Base-by-base conservation (phyloP, 2,113 vertebrate species). In the Istiophorus platypterus region DNA sequence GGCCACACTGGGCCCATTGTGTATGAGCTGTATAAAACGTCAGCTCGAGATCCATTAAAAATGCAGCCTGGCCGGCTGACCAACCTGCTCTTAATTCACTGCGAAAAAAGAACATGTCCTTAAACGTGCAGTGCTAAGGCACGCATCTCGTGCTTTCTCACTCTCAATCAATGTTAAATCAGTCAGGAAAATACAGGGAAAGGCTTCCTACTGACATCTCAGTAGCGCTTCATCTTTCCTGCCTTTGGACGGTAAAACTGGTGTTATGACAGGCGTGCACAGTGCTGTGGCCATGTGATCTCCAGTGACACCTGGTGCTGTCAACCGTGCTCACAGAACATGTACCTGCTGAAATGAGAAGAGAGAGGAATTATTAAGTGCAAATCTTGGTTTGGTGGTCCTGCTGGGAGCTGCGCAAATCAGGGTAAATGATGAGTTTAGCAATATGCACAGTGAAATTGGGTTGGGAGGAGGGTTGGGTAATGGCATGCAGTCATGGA, bases 1-100 rank as follows among this genome's bases (percentile, higher is more conserved):
- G 89, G 89, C 70, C 81, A 87, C 83, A 91, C 78, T 85, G 85
- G 86, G 75, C 72, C 82, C 69, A 81, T 85, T 91, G 89, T 91
- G 82, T 66, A 17, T 61, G 74, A 85, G 82, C 52, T 84, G 85
- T 73, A 86, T 72, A 75, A 90, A 86, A 88, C 82, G 52, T 81
- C 77, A 82, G 81, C 79, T 85, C 2, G n/a, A 80, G 61, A 82
- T 59, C 84, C 74, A 89, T 92, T 90, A 92, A 91, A 91, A 89
- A 89, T 65, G 84, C 76, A 78, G 73, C 63, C 57, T 4, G 17
- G 78, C 72, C 59, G 7, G 57, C 79, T 61, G 71, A 84, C 85
- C 84, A 54, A 63, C 64, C 52, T 22, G 62, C 83, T 78, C 64
- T 80, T 84, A 81, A 84, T 85, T 88, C 76, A 71, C 24, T 27